Percentiles rank a stretch among this genome's conserved stretches.
phyloP scores from a whole-genome alignment of 2,888 invertebrate species.

The Helleia helle region DNA sequence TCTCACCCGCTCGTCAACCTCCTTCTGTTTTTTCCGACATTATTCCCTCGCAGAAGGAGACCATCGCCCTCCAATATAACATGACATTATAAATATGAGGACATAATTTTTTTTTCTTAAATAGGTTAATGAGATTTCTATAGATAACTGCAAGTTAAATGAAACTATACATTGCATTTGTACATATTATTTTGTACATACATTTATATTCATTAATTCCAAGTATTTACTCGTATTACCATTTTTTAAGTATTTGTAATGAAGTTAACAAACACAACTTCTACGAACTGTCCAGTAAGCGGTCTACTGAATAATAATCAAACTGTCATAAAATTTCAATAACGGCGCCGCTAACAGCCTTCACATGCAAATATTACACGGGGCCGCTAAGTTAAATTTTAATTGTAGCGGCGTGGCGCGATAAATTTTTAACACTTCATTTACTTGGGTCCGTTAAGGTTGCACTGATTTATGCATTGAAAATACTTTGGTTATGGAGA shows the following conservation, averaged over 20 bases:
- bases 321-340: conserved; percentile 73
- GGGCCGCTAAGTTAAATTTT: conserved; percentile 31
- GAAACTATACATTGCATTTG: too few relatives aligned
- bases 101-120: too few relatives aligned
- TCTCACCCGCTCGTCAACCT: too few relatives aligned
- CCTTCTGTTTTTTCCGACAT: too few relatives aligned
- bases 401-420: conserved; percentile 33
- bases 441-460: conserved; percentile 21
- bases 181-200: too few relatives aligned
- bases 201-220: too few relatives aligned
- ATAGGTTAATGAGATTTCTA: too few relatives aligned
- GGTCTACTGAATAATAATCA: conserved; percentile 73
- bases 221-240: conserved; percentile 10
- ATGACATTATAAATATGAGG: too few relatives aligned
- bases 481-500: conserved; percentile 19
- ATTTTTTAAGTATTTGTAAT: conserved; percentile 33
- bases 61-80: too few relatives aligned
- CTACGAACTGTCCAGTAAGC: conserved; percentile 64
- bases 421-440: conserved; percentile 23
- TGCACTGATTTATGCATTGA: conserved; percentile 6
- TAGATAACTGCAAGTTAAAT: too few relatives aligned
- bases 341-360: conserved; percentile 57
- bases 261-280: conserved; percentile 21
- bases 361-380: conserved; percentile 49
- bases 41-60: too few relatives aligned